Conservation (phyloP, 2,888 invertebrate species). For the Tigriopus californicus region DNA sequence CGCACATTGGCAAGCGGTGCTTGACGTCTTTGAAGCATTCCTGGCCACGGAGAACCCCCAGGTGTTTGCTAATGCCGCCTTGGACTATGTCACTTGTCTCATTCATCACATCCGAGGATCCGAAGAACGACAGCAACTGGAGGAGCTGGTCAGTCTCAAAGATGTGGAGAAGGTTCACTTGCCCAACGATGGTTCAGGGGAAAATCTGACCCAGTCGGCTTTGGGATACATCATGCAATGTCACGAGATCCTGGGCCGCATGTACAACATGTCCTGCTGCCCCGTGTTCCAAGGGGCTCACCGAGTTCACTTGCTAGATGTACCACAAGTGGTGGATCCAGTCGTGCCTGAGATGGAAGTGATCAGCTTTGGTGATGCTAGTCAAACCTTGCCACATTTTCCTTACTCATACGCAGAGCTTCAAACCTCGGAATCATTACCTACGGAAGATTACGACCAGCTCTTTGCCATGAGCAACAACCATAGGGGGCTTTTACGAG, state of each 20-base stretch:
- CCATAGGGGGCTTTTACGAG: constrained; percentile 51
- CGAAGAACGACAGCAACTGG: constrained; percentile 28
- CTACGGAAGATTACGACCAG: not conserved
- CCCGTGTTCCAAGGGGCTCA: constrained; percentile 79
- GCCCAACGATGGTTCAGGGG: not conserved
- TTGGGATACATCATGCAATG: constrained; percentile 66
- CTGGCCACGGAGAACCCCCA: constrained; percentile 76
- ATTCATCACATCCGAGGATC: constrained; percentile 52
- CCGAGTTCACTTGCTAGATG: constrained; percentile 28
- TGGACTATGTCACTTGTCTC: constrained; percentile 79
- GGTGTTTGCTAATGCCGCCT: constrained; percentile 80
- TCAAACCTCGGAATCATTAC: not conserved
- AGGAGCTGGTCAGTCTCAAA: not conserved
- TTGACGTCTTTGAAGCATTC: constrained; percentile 82
- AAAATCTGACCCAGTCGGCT: not conserved
- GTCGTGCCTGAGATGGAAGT: constrained; percentile 58
- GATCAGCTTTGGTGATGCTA: constrained; percentile 36
- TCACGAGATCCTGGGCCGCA: constrained; percentile 65
- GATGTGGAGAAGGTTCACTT: not conserved
- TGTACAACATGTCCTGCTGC: constrained; percentile 87
- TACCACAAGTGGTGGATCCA: constrained; percentile 47
- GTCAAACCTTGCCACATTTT: constrained; percentile 22
- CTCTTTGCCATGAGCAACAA: constrained; percentile 16
- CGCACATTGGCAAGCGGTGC: constrained; percentile 27
- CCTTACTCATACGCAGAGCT: not conserved